Evolutionary conservation across 2,113 vertebrate species (phyloP).

Genomic region (Cephalophus harveyi): DNA sequence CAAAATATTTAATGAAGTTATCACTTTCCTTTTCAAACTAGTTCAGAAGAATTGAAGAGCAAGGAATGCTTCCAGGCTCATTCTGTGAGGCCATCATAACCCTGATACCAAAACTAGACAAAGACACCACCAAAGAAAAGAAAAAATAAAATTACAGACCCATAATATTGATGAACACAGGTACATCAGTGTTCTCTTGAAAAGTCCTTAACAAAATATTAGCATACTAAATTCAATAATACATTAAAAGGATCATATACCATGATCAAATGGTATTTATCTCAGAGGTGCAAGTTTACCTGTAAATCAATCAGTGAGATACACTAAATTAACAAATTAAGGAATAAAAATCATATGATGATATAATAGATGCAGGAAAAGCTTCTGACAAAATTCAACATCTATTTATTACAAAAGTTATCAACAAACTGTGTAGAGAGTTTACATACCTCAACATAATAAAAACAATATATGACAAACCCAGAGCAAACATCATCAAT

Average conservation of each 20-base stretch:
- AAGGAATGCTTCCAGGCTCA: neutral
- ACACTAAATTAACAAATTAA: neutral
- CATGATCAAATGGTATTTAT: neutral
- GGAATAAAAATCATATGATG: neutral
- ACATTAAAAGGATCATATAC: neutral
- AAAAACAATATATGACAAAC: neutral
- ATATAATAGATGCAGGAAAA: neutral
- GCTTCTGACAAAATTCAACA: neutral
- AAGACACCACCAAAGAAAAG: neutral
- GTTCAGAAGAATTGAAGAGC: neutral
- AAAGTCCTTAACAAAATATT: neutral
- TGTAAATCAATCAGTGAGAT: neutral
- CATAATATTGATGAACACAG: neutral
- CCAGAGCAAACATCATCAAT: neutral
- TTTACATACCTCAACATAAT: neutral
- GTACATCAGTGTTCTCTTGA: neutral
- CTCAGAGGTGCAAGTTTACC: neutral
- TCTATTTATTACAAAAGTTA: neutral
- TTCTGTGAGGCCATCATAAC: neutral
- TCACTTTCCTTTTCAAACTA: neutral
- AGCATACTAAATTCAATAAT: neutral
- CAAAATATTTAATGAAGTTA: neutral
- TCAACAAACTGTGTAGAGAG: neutral
- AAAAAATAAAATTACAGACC: neutral
- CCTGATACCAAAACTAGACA: neutral